A percentile compares a stretch with the other conserved stretches of the same genome.
Evolutionary conservation across 2,113 vertebrate species (phyloP).

Genomic region (Ptilonorhynchus violaceus): DNA sequence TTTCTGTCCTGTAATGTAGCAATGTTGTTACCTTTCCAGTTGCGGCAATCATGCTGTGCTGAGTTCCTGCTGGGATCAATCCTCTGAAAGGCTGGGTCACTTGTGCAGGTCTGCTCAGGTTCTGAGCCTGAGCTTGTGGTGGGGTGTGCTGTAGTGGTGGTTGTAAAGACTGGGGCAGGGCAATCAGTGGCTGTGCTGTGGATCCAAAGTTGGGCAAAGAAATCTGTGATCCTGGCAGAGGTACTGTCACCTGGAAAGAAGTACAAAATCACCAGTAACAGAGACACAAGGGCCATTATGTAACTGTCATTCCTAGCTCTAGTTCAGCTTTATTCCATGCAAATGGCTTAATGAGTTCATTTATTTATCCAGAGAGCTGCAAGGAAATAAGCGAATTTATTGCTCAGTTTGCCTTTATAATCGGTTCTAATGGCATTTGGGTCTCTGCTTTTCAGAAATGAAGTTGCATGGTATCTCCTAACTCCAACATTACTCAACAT

Average conservation of each 20-base stretch:
- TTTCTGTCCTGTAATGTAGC: not conserved
- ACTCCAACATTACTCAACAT: not conserved
- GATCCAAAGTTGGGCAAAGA: slow-evolving; percentile 93
- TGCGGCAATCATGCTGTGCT: slow-evolving; percentile 89
- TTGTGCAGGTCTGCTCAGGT: slow-evolving; percentile 85
- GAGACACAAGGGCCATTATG: not conserved
- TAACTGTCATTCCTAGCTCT: not conserved
- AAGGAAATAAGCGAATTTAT: not conserved
- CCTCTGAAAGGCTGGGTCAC: slow-evolving; percentile 89
- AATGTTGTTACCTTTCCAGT: slow-evolving; percentile 83
- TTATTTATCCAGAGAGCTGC: not conserved
- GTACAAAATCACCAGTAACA: not conserved
- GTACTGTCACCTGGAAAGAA: slow-evolving; percentile 83
- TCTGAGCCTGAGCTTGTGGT: slow-evolving; percentile 87
- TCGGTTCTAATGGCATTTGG: not conserved
- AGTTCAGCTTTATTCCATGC: not conserved
- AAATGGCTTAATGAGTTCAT: not conserved
- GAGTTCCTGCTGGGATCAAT: slow-evolving; percentile 86
- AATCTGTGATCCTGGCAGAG: slow-evolving; percentile 90
- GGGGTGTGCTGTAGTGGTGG: slow-evolving; percentile 82
- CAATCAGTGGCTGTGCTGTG: slow-evolving; percentile 90
- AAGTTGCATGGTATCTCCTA: not conserved
- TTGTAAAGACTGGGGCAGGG: slow-evolving; percentile 87
- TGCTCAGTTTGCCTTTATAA: not conserved
- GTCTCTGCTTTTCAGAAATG: not conserved